Conservation (phyloP, 2,888 invertebrate species). For the Dendrolimus houi region DNA sequence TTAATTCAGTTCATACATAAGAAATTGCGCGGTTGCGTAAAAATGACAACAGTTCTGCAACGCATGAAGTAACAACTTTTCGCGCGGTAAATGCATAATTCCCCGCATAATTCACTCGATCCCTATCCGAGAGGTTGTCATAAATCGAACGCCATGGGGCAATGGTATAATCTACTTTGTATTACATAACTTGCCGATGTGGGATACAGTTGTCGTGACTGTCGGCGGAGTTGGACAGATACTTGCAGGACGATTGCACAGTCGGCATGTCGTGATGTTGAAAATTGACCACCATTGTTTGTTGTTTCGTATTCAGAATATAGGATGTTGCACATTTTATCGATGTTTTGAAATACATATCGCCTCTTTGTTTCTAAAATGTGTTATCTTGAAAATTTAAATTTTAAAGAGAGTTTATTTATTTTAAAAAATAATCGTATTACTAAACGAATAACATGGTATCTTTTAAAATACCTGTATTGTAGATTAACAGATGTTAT, state of each 20-base stretch:
- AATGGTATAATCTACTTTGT: slow-evolving; percentile 38
- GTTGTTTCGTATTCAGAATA: slow-evolving; percentile 8
- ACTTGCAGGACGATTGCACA: slow-evolving; percentile 15
- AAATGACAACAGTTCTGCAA: neutral
- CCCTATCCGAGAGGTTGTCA: slow-evolving; percentile 30
- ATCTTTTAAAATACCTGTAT: too few species aligned
- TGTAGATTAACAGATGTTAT: too few species aligned
- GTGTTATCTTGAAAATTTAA: too few species aligned
- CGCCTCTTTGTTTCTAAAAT: too few species aligned
- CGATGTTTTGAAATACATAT: too few species aligned
- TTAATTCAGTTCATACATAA: neutral
- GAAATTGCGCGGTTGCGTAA: neutral
- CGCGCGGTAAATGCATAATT: slow-evolving; percentile 5
- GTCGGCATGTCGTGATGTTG: slow-evolving; percentile 5
- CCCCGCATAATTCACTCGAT: slow-evolving; percentile 23
- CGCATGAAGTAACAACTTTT: neutral
- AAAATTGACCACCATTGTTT: slow-evolving; percentile 14
- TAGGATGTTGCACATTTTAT: neutral
- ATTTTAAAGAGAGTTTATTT: too few species aligned
- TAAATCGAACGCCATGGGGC: slow-evolving; percentile 45
- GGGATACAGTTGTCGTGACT: slow-evolving; percentile 46
- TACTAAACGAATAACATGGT: too few species aligned
- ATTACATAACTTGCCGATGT: slow-evolving; percentile 39
- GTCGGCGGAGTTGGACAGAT: slow-evolving; percentile 4
- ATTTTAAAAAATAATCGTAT: too few species aligned